Evolutionary conservation across 2,888 invertebrate species (phyloP).

Genomic region (Latrodectus hesperus): DNA sequence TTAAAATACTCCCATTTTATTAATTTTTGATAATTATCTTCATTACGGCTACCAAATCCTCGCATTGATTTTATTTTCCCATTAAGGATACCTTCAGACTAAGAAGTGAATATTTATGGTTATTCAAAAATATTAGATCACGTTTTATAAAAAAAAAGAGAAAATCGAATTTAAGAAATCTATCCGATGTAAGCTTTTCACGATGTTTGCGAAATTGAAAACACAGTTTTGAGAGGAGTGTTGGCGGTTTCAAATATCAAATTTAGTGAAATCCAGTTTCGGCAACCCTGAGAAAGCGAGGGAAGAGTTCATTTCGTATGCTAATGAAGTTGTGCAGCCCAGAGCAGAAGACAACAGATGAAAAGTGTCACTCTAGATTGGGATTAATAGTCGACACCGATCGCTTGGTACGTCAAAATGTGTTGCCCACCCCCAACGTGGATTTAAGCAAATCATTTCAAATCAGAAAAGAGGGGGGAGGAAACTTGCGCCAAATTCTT

Average conservation of each 20-base stretch:
- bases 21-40: no score
- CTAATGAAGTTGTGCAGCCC: conserved; percentile 59
- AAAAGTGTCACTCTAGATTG: conserved; percentile 67
- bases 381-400: conserved; percentile 65
- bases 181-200: no score
- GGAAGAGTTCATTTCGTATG: conserved; percentile 64
- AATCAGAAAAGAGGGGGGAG: conserved; percentile 12
- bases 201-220: no score
- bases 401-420: conserved; percentile 7
- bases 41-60: no score
- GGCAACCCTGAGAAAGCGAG: conserved; percentile 35
- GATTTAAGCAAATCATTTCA: conserved; percentile 42
- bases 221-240: no score
- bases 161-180: no score
- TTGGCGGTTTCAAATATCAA: background rate
- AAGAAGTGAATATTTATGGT: no score
- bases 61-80: no score
- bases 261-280: background rate
- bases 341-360: conserved; percentile 54
- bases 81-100: no score
- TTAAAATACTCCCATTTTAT: no score
- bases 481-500: conserved; percentile 27
- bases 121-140: no score
- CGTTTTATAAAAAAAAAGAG: no score
- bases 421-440: conserved; percentile 6